Conservation (phyloP, 2,113 vertebrate genomes). For the Rhabdomys dilectus region DNA sequence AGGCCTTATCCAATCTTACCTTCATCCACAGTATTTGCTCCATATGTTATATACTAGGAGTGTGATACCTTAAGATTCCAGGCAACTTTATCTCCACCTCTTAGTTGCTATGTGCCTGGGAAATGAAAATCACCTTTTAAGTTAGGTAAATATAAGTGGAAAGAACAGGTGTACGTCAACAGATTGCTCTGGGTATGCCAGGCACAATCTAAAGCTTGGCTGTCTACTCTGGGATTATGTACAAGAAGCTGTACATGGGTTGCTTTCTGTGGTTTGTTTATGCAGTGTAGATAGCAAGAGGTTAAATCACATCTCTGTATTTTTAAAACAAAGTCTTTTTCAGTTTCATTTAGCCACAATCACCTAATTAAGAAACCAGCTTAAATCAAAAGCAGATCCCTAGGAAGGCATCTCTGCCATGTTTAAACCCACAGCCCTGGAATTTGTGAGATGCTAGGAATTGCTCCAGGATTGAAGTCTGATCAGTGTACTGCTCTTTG, state of each 20-base stretch:
- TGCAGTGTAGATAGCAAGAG: conserved; percentile 1
- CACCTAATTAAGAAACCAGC: conserved; percentile 16
- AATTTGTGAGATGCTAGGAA: not conserved
- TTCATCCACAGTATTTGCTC: not conserved
- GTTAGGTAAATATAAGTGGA: conserved; percentile 23
- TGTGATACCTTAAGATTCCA: not conserved
- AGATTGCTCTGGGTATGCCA: conserved; percentile 4
- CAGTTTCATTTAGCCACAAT: conserved; percentile 48
- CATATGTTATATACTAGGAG: not conserved
- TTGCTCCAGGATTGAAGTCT: not conserved
- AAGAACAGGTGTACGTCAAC: not conserved
- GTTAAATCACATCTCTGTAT: conserved; percentile 26
- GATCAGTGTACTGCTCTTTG: not conserved
- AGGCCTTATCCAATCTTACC: not conserved
- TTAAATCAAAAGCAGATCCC: conserved; percentile 27
- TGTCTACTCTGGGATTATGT: not conserved
- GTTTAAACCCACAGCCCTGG: not conserved
- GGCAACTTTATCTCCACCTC: not conserved
- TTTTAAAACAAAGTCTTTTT: conserved; percentile 57
- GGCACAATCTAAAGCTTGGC: not conserved
- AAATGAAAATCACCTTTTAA: not conserved
- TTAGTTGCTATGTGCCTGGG: not conserved
- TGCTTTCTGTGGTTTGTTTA: conserved; percentile 19
- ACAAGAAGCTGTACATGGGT: conserved; percentile 2
- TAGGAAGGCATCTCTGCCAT: not conserved